Evolutionary conservation across 2,797 vertebrate species (phyloP), one percentile per base, ranked within the genome.

Genomic region (Sebastes baramenuke): DNA sequence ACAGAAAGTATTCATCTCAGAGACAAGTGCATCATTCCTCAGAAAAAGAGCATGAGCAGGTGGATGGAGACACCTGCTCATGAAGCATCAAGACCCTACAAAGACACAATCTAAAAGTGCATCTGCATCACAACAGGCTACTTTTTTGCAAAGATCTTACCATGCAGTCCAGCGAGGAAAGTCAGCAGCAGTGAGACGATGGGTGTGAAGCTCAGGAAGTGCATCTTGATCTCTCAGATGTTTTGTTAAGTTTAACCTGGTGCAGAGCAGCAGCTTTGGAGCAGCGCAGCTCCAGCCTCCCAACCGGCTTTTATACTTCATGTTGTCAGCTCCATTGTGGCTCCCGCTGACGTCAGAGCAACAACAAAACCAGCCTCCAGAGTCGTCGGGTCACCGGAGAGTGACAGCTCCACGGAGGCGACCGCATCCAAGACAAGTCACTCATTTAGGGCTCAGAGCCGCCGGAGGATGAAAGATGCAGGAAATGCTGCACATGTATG

Each of bases 261-360:
- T 64, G 59, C 60, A 60, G 75, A 81, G 64, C 72, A 61, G 42
- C 59, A 78, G 72, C 72, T 74, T 74, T 52, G 81, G 77, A 84
- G 86, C 73, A 32, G 30, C 60, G 4, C 32, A 46, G 76, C 64
- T 2, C 65, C 54, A 67, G 79, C 67, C 38, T 86, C 64, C 79
- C n/a, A 77, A 73, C 68, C 69, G 78, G 75, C 93, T 94, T 95
- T 95, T 96, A 96, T 96, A 95, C 14, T 22, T 27, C 90, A 84
- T 77, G 92, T 73, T 83, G 88, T 49, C 90, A 69, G 77, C 81
- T 83, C 81, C 91, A 67, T 84, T 82, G 82, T 85, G 60, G 89
- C 87, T 62, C 70, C 16, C 24, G 20, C 60, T 95, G 95, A 96
- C 95, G 95, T 96, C 94, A 96, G 68, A 88, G 87, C 85, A 80